Evolutionary conservation across 2,888 invertebrate species (phyloP).

Genomic region (Oligia latruncula): DNA sequence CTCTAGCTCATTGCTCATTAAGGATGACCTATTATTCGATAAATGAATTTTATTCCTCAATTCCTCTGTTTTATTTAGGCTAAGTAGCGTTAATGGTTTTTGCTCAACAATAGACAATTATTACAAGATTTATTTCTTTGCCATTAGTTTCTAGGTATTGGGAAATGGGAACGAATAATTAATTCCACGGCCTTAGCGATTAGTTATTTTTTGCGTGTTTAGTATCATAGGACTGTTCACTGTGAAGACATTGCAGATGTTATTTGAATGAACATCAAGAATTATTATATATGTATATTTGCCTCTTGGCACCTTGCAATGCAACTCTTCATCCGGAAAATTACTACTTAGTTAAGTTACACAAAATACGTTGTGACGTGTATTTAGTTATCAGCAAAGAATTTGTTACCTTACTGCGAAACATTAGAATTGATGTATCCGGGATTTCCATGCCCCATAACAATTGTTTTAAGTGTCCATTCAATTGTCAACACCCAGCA

Average conservation of each 20-base stretch:
- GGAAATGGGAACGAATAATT: conserved; percentile 61
- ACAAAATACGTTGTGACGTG: background rate
- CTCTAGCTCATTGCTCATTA: background rate
- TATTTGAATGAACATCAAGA: background rate
- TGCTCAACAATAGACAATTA: conserved; percentile 54
- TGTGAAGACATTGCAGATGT: conserved; percentile 13
- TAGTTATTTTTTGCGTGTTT: conserved; percentile 28
- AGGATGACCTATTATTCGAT: background rate
- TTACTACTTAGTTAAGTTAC: background rate
- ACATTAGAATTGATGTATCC: conserved; percentile 20
- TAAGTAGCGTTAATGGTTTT: conserved; percentile 37
- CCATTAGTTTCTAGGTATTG: conserved; percentile 43
- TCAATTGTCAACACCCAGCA: conserved; percentile 37
- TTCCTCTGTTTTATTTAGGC: conserved; percentile 37
- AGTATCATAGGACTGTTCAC: conserved; percentile 17
- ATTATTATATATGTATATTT: conserved; percentile 8
- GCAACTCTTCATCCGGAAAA: background rate
- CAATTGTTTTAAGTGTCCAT: conserved; percentile 49
- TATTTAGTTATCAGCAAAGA: conserved; percentile 1
- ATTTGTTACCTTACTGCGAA: background rate
- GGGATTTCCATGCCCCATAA: conserved; percentile 27
- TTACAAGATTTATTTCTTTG: conserved; percentile 56
- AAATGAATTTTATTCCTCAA: conserved; percentile 10
- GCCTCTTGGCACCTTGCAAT: background rate
- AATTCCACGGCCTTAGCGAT: conserved; percentile 41